Percentiles rank a stretch among this genome's conserved stretches.
These are phyloP conservation scores for Protonibea diacanthus DNA, from an alignment of 2,797 vertebrate genomes.

Conservation along the genomic window DNA sequence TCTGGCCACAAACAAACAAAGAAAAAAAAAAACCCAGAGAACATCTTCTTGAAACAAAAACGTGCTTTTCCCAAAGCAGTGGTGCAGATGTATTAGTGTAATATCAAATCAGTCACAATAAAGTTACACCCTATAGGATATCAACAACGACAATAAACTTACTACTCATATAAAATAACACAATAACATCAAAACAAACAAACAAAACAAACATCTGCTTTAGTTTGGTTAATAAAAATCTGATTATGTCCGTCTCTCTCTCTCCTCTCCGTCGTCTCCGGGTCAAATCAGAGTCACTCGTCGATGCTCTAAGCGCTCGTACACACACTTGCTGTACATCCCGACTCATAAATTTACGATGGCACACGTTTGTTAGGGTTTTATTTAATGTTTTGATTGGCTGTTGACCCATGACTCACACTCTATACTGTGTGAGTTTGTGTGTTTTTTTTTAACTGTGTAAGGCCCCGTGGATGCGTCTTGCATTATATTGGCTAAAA, in stretches of 20 bases:
- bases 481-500: constrained; percentile 73
- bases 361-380: constrained; percentile 75
- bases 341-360: constrained; percentile 54
- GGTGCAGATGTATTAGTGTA: constrained; percentile 77
- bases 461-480: constrained; percentile 65
- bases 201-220: constrained; percentile 63
- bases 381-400: constrained; percentile 71
- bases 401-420: constrained; percentile 63
- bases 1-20: constrained; percentile 60
- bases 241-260: constrained; percentile 75
- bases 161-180: constrained; percentile 83
- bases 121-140: constrained; percentile 75
- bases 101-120: constrained; percentile 77
- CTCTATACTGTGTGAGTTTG: constrained; percentile 44
- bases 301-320: constrained; percentile 29
- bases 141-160: constrained; percentile 73
- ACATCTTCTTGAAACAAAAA: constrained; percentile 60
- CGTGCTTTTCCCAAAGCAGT: constrained; percentile 76
- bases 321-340: constrained; percentile 56
- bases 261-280: constrained; percentile 55
- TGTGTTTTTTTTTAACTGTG: constrained; percentile 48
- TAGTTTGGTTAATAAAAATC: constrained; percentile 86
- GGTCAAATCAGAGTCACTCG: constrained; percentile 60
- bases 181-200: constrained; percentile 60
- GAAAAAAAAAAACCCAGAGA: constrained; percentile 49